Base-by-base conservation (phyloP, 2,113 vertebrate species). In the Odobenus rosmarus region DNA sequence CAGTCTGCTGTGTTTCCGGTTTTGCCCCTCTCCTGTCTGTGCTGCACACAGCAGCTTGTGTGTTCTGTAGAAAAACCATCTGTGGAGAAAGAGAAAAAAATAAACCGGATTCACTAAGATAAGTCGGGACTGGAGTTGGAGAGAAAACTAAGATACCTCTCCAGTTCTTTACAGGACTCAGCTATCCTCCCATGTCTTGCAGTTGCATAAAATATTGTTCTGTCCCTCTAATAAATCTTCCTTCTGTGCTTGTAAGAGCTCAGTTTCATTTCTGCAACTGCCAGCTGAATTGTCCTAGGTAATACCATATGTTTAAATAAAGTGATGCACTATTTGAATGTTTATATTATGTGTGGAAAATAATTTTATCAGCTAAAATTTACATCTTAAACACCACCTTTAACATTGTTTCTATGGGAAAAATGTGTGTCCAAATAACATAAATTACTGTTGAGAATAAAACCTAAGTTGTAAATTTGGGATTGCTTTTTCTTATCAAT, bases 311-410 rank as follows among this genome's bases (percentile, higher is more conserved):
- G 5, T 87, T 95, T 93, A 62, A 82, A 84, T 69, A 72, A 95
- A 95, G 77, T 84, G 26, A 51, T 36, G 3, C 83, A 71, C 23
- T 84, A 21, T 76, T 74, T 77, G 13, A 80, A 88, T 71, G 23
- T 33, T 92, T 92, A 12, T 92, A 31, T 88, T 81, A n/a, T 72
- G n/a, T 57, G 16, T 39, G 80, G 69, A 93, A 88, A 67, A 94
- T 7, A 85, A 92, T 96, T 74, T 92, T 93, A 82, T 79, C 10
- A 79, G 10, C 67, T 88, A 53, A 76, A 95, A 15, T 74, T 79
- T 93, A 9, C 14, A 90, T 96, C 42, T 57, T 33, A 92, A 87
- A 46, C 11, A 61, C 5, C 21, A 74, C 42, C 76, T 51, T 13
- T 87, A 18, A 24, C 64, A 39, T 72, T 82, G 11, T 95, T 85